Conservation (phyloP, 1,140 invertebrate species). For the Drosophila kikkawai region DNA sequence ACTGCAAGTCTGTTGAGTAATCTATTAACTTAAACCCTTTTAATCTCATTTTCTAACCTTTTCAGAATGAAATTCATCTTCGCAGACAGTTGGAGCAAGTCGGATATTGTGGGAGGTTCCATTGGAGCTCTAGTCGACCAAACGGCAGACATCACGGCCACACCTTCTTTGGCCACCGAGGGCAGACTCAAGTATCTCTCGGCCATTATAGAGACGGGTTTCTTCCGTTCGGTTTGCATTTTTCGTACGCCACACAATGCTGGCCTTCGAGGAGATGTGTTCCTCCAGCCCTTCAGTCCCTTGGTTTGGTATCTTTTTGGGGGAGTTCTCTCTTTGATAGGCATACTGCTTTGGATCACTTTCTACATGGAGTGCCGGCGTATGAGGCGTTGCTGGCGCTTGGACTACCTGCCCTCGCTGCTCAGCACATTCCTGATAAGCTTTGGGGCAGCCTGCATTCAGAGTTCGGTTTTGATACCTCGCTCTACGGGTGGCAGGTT, state of each 20-base stretch:
- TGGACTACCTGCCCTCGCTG: slow-evolving; percentile 67
- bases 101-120: slow-evolving; percentile 57
- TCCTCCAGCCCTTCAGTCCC: slow-evolving; percentile 69
- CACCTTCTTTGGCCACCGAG: slow-evolving; percentile 56
- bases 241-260: slow-evolving; percentile 79
- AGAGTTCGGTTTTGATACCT: slow-evolving; percentile 69
- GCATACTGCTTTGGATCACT: slow-evolving; percentile 60
- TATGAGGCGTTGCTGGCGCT: slow-evolving; percentile 26
- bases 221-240: slow-evolving; percentile 69
- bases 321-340: slow-evolving; percentile 47
- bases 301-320: slow-evolving; percentile 71
- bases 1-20: slow-evolving; percentile 45
- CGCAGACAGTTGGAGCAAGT: slow-evolving; percentile 66
- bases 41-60: not conserved
- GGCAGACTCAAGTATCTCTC: slow-evolving; percentile 58
- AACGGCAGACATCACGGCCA: slow-evolving; percentile 61
- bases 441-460: slow-evolving; percentile 76
- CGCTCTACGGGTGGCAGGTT: slow-evolving; percentile 68
- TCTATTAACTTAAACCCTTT: not conserved
- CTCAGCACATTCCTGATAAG: slow-evolving; percentile 62
- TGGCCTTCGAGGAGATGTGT: slow-evolving; percentile 66
- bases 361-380: slow-evolving; percentile 66
- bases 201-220: slow-evolving; percentile 64
- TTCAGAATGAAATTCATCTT: slow-evolving; percentile 62
- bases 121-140: slow-evolving; percentile 63